Percentiles rank a stretch among this genome's conserved stretches.
Evolutionary conservation across 1,140 invertebrate genomes (phyloP).

Genomic region (Sitobion miscanthi): DNA sequence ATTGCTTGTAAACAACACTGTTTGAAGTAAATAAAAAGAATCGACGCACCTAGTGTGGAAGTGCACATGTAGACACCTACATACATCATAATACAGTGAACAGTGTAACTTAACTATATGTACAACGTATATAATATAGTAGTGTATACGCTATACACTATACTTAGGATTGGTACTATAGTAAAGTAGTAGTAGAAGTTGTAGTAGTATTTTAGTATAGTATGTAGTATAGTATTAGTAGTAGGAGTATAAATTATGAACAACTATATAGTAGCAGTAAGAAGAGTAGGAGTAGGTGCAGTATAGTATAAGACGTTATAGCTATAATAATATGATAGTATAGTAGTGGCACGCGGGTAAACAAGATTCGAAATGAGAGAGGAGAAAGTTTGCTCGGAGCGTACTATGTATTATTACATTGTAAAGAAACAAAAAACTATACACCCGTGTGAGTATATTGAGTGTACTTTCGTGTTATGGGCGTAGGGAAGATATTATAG

Average conservation of each 20-base stretch:
- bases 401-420: neutral
- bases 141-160: neutral
- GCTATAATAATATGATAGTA: neutral
- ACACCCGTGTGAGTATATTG: neutral
- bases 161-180: neutral
- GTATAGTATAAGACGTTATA: neutral
- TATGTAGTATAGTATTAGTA: neutral
- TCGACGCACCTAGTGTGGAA: neutral
- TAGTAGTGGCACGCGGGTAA: neutral
- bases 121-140: neutral
- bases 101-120: neutral
- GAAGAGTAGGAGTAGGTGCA: neutral
- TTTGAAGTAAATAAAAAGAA: neutral
- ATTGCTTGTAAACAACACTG: neutral
- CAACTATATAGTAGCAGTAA: neutral
- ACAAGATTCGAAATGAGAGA: constrained; percentile 23
- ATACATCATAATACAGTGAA: neutral
- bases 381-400: constrained; percentile 42
- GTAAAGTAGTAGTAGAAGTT: neutral
- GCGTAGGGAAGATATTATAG: neutral
- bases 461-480: neutral
- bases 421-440: neutral
- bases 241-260: neutral
- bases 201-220: neutral
- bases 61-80: neutral